Evolutionary conservation across 2,888 invertebrate genomes (phyloP).

Genomic region (Pristionchus fissidentatus): DNA sequence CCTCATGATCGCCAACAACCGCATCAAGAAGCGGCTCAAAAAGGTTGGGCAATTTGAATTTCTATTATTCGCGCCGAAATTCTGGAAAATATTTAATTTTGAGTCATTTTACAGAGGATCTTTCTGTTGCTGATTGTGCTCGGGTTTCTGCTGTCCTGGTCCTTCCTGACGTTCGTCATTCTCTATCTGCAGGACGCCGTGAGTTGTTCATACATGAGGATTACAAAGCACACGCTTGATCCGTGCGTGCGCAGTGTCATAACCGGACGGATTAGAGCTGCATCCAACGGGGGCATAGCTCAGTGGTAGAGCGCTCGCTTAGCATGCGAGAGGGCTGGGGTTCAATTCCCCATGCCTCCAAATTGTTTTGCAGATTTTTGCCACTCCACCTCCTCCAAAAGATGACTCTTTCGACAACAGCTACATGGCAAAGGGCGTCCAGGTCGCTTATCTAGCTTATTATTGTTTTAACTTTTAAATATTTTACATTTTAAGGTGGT

Average conservation of each 20-base stretch:
- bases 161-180: conserved; percentile 69
- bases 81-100: background rate
- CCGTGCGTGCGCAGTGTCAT: background rate
- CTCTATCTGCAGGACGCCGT: conserved; percentile 70
- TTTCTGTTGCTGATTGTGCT: conserved; percentile 56
- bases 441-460: conserved; percentile 28
- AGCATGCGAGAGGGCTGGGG: conserved; percentile 49
- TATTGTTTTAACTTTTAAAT: background rate
- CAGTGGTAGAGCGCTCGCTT: conserved; percentile 49
- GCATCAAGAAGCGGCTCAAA: background rate
- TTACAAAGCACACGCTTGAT: background rate
- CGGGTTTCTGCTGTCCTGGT: conserved; percentile 71
- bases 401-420: background rate
- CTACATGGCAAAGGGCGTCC: conserved; percentile 49
- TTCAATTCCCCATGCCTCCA: conserved; percentile 49
- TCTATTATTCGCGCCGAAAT: background rate
- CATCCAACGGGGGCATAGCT: conserved; percentile 33
- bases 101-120: background rate
- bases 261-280: background rate
- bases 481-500: conserved; percentile 63
- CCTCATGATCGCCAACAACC: background rate
- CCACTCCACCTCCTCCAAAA: background rate
- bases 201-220: conserved; percentile 23
- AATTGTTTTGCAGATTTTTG: background rate
- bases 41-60: conserved; percentile 13